Evolutionary conservation across 2,888 invertebrate species (phyloP), one percentile per base, ranked within the genome.

Genomic region (Paralinhomoeus sp.): DNA sequence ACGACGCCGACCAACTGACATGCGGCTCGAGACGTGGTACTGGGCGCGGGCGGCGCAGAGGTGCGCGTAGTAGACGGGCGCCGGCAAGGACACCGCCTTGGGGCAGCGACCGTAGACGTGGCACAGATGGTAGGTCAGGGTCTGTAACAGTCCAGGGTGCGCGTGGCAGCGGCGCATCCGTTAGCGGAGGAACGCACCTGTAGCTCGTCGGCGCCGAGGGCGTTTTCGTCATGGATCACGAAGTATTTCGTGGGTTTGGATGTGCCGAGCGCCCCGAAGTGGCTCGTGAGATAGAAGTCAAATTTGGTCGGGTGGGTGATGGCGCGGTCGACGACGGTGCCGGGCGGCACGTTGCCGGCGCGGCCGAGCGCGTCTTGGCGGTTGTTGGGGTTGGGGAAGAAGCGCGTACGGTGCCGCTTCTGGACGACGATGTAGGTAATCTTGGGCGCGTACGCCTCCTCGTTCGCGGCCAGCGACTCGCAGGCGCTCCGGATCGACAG

Each of bases 131-230:
- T 76, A 83, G 0, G 82, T 76, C 48, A 84, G 61, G 50, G 74
- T 70, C 58, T 85, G 80, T n/a, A n/a, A n/a, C n/a, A n/a, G n/a
- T n/a, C n/a, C n/a, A n/a, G n/a, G n/a, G n/a, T n/a, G n/a, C n/a
- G n/a, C n/a, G n/a, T n/a, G n/a, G n/a, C n/a, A n/a, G n/a, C n/a
- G n/a, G n/a, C n/a, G n/a, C n/a, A n/a, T n/a, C n/a, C n/a, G n/a
- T n/a, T n/a, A n/a, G n/a, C n/a, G 64, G 76, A 83, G 0, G 82
- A 76, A 48, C 84, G 61, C 51, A 74, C 70, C 58, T 85, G 80
- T 41, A 85, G 70, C 45, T 78, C 73, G 60, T 82, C 76, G 50
- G 77, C 73, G 0, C 70, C 65, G 51, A 81, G 70, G 2, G 72
- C 57, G 42, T 72, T 73, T 53, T 83, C 81, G 62, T 87, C 82